Conservation (phyloP, 2,888 invertebrate genomes). For the Leptura quadrifasciata region DNA sequence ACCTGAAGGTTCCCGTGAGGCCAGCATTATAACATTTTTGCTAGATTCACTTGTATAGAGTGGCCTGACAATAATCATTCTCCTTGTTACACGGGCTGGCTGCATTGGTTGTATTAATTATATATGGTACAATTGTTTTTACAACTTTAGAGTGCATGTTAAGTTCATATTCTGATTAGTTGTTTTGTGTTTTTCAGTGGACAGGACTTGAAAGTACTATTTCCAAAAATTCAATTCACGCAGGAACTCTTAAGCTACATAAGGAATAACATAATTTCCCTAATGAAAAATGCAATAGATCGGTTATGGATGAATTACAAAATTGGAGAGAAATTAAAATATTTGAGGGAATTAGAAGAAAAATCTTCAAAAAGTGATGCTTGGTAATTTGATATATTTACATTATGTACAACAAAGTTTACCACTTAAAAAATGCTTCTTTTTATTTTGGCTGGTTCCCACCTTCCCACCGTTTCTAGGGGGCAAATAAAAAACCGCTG, state of each 20-base stretch:
- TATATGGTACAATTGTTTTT: neutral
- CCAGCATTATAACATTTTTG: no score
- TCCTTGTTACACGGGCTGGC: no score
- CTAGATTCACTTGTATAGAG: no score
- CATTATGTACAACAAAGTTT: no score
- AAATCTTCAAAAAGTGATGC: slow-evolving; percentile 35
- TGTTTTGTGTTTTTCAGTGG: slow-evolving; percentile 43
- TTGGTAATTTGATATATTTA: slow-evolving; percentile 32
- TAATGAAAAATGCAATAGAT: slow-evolving; percentile 28
- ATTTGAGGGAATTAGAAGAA: slow-evolving; percentile 41
- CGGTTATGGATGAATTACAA: slow-evolving; percentile 39
- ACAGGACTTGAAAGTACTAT: slow-evolving; percentile 27
- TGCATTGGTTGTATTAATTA: no score
- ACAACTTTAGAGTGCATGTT: neutral
- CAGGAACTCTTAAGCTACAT: slow-evolving; percentile 38
- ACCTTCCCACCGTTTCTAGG: no score
- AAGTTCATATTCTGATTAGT: neutral
- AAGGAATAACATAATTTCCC: slow-evolving; percentile 29
- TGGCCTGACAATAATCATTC: no score
- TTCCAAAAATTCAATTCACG: slow-evolving; percentile 27
- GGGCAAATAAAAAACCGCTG: no score
- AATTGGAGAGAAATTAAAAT: slow-evolving; percentile 42
- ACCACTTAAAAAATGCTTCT: no score
- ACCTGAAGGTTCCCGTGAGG: no score
- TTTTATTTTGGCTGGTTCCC: no score